Evolutionary conservation across 2,888 invertebrate species (phyloP).

Genomic region (Synergus gifuensis): DNA sequence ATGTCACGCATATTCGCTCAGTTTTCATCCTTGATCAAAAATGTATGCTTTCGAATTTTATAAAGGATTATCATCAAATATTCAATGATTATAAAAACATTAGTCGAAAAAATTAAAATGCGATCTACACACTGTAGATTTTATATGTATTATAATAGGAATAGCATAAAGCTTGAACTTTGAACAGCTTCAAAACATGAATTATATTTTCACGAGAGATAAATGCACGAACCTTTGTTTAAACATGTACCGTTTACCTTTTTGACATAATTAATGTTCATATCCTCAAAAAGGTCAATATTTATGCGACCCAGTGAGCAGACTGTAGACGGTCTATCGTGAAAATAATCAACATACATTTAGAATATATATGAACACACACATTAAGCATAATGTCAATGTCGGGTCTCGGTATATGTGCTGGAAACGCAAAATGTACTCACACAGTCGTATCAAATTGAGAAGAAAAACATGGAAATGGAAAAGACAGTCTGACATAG

Average conservation of each 20-base stretch:
- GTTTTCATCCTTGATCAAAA: background rate
- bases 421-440: too few species aligned
- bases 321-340: background rate
- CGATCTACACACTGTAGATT: too few species aligned
- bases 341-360: conserved; percentile 3
- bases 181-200: too few species aligned
- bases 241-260: background rate
- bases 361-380: conserved; percentile 5
- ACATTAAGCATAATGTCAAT: conserved; percentile 1
- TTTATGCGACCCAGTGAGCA: background rate
- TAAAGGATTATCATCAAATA: too few species aligned
- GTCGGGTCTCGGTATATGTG: background rate
- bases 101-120: too few species aligned
- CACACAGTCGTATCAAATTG: background rate
- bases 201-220: background rate
- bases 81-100: too few species aligned
- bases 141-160: too few species aligned
- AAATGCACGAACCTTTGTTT: background rate
- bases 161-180: too few species aligned
- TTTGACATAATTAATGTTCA: background rate
- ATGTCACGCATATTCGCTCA: background rate
- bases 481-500: background rate
- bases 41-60: background rate
- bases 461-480: background rate
- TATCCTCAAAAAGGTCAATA: background rate